A percentile compares a stretch with the other conserved stretches of the same genome.
These are phyloP conservation scores for Toxotes lorentzi DNA, from an alignment of 2,797 vertebrate species.

Conservation along the genomic window DNA sequence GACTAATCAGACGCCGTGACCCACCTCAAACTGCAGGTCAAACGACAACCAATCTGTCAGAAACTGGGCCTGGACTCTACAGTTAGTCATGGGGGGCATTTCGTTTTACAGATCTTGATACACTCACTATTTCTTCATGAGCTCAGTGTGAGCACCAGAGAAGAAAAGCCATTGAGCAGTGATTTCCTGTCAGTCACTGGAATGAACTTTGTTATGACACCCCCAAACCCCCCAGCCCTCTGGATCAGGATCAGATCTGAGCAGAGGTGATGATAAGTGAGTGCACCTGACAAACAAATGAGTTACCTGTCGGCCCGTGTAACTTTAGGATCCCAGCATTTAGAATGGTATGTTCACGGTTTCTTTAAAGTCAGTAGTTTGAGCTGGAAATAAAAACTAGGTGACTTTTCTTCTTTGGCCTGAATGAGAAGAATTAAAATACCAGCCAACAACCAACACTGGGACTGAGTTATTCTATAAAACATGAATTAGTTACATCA, in stretches of 20 bases:
- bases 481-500: neutral
- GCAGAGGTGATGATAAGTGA: too few relatives aligned
- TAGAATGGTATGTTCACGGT: too few relatives aligned
- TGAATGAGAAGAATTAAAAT: too few relatives aligned
- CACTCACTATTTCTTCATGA: neutral
- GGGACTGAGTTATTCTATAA: neutral
- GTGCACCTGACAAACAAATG: too few relatives aligned
- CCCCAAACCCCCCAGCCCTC: too few relatives aligned
- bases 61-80: neutral
- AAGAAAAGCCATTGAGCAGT: neutral
- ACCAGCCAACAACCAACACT: too few relatives aligned
- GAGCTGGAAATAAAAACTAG: too few relatives aligned
- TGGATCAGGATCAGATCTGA: too few relatives aligned
- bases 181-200: neutral
- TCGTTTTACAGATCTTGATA: neutral
- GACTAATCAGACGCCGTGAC: neutral
- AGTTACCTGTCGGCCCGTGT: neutral
- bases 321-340: too few relatives aligned
- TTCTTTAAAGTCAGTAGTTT: neutral
- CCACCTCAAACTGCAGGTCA: neutral
- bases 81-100: neutral
- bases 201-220: too few relatives aligned
- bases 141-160: neutral
- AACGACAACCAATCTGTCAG: neutral
- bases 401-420: too few relatives aligned